A percentile compares a stretch with the other conserved stretches of the same genome.
Evolutionary conservation across 2,113 vertebrate genomes (phyloP).

Genomic region (Zapus hudsonius): DNA sequence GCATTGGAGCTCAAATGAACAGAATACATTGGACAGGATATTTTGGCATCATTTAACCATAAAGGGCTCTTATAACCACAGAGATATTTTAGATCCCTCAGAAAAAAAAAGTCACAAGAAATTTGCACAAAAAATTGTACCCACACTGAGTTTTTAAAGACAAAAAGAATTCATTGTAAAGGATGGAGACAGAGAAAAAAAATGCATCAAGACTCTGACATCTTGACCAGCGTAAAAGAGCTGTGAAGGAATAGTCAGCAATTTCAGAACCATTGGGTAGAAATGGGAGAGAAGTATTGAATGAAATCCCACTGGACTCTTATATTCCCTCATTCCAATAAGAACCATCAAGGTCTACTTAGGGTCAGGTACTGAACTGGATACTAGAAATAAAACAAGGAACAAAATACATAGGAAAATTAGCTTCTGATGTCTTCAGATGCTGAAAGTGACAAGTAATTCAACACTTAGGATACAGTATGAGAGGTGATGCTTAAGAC

Average conservation of each 20-base stretch:
- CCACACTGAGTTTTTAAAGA: not conserved
- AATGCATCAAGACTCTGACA: too few species aligned
- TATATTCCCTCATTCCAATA: not conserved
- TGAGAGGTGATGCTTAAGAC: not conserved
- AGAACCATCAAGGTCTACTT: not conserved
- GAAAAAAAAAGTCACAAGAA: slow-evolving; percentile 15
- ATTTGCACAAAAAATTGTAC: not conserved
- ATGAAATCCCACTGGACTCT: not conserved
- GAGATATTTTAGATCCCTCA: not conserved
- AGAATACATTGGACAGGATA: not conserved
- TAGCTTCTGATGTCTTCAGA: slow-evolving; percentile 12
- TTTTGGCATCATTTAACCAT: not conserved
- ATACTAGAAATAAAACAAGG: not conserved
- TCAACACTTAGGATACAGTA: not conserved
- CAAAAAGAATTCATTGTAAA: not conserved
- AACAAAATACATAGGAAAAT: not conserved
- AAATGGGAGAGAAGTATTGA: not conserved
- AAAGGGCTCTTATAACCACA: not conserved
- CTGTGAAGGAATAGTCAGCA: not conserved
- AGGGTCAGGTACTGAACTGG: not conserved
- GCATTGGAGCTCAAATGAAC: not conserved
- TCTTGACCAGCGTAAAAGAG: not conserved
- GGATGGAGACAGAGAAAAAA: not conserved
- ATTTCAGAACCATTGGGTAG: not conserved
- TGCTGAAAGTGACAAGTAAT: not conserved